Percentiles rank a stretch among this genome's conserved stretches.
These are phyloP conservation scores for Platycnemis pennipes DNA, from an alignment of 2,888 invertebrate species.

Conservation along the genomic window DNA sequence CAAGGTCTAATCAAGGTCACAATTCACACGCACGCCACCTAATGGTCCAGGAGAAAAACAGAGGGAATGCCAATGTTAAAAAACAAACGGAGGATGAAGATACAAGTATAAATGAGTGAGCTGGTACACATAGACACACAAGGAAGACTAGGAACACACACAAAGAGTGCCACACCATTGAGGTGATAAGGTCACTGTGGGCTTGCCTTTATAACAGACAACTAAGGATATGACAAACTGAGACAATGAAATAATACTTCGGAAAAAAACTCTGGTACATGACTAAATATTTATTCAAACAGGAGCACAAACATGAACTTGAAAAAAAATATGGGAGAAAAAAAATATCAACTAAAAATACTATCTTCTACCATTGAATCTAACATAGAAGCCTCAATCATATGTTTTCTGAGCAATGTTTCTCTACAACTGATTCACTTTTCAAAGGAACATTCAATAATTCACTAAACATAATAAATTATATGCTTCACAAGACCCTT, in stretches of 20 bases:
- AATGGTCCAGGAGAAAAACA: slow-evolving; percentile 69
- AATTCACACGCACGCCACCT: slow-evolving; percentile 69
- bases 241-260: not conserved
- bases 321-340: not conserved
- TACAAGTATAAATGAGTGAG: slow-evolving; percentile 51
- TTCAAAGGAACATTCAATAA: no score
- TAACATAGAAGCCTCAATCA: not conserved
- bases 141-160: slow-evolving; percentile 44
- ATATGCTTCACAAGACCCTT: no score
- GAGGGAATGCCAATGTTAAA: slow-evolving; percentile 69
- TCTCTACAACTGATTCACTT: no score
- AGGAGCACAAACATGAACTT: not conserved
- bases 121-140: slow-evolving; percentile 52
- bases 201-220: not conserved
- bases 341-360: not conserved
- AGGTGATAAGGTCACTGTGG: not conserved
- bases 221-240: not conserved
- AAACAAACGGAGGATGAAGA: slow-evolving; percentile 61
- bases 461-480: no score
- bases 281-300: not conserved
- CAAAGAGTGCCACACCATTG: slow-evolving; percentile 46
- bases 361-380: not conserved
- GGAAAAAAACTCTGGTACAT: not conserved
- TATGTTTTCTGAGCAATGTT: not conserved
- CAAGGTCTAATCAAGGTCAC: slow-evolving; percentile 69